Base-by-base conservation (phyloP, 2,888 invertebrate species). In the Silvanus unidentatus region DNA sequence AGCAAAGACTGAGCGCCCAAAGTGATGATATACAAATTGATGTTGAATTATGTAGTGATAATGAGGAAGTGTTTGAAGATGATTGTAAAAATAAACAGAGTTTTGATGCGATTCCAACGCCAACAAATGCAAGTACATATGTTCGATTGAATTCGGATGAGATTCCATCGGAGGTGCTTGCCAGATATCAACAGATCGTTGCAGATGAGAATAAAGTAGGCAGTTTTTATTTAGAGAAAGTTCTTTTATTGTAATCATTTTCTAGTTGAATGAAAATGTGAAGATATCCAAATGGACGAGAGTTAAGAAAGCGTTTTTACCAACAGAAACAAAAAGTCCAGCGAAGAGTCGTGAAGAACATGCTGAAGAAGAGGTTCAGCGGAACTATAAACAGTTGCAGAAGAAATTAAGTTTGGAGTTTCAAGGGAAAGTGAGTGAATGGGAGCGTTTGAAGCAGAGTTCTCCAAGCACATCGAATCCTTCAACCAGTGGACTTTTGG, bases 361-460 rank as follows among this genome's bases (percentile, higher is more conserved):
- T 36, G 4, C 32, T 39, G 74, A 79, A 48, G 80, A 81, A 39
- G 88, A 88, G 68, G 83, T 88, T 40, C 81, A 84, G 47, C 74
- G 78, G 45, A 82, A 83, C 63, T 88, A 87, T 65, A 79, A 80
- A 11, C 79, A 82, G 16, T 70, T 88, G n/a, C 84, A 85, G 62
- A 78, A 81, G 34, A 79, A 84, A 53, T 71, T 89, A n/a, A 80
- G 84, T 41, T 73, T 79, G 45, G 88, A 89, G 66, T 86, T 88
- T 68, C 82, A 86, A 27, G 79, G 79, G 40, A 86, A 90, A 61
- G 72, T 84, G 42, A 72, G 75, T 47, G 85, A 84, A 66, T 71
- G 71, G 70, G 67, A 71, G 49, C 57, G 63, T 44, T 57, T 63
- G 27, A 69, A 67, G 53, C 62, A 67, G 39, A 56, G 46, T 44